These are phyloP conservation scores for Temnothorax nylanderi DNA, from an alignment of 1,140 invertebrate species.

Conservation along the genomic window DNA sequence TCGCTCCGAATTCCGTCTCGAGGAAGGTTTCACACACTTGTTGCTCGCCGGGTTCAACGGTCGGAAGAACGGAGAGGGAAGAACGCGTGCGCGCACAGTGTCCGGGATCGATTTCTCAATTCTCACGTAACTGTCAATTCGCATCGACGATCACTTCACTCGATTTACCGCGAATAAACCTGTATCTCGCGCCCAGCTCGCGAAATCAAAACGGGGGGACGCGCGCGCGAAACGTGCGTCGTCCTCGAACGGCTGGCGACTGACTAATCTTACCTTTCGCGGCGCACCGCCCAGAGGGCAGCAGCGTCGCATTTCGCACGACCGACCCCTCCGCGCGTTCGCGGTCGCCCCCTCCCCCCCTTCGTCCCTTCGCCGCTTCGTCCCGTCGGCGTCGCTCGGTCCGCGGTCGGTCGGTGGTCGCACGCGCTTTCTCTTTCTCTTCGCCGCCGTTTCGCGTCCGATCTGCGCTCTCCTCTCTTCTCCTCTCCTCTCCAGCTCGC, in stretches of 20 bases:
- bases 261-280: conserved; percentile 80
- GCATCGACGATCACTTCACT: not conserved
- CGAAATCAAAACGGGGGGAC: not conserved
- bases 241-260: conserved; percentile 78
- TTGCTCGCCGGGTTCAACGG: not conserved
- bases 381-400: too few relatives aligned
- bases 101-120: too few relatives aligned
- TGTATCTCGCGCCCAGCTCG: conserved; percentile 48
- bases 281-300: conserved; percentile 78
- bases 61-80: not conserved
- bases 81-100: conserved; percentile 3
- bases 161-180: conserved; percentile 33
- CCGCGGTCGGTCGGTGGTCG: conserved; percentile 11
- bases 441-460: conserved; percentile 5
- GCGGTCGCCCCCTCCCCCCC: conserved; percentile 25
- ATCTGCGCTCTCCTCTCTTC: not conserved
- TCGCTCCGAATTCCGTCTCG: not conserved
- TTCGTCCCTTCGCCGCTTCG: not conserved
- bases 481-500: conserved; percentile 23
- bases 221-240: conserved; percentile 67
- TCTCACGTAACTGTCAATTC: not conserved
- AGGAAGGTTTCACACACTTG: not conserved
- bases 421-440: conserved; percentile 68
- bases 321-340: conserved; percentile 54
- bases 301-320: conserved; percentile 59